These are phyloP conservation scores for Somateria mollissima DNA, from an alignment of 2,797 vertebrate species.

Conservation along the genomic window DNA sequence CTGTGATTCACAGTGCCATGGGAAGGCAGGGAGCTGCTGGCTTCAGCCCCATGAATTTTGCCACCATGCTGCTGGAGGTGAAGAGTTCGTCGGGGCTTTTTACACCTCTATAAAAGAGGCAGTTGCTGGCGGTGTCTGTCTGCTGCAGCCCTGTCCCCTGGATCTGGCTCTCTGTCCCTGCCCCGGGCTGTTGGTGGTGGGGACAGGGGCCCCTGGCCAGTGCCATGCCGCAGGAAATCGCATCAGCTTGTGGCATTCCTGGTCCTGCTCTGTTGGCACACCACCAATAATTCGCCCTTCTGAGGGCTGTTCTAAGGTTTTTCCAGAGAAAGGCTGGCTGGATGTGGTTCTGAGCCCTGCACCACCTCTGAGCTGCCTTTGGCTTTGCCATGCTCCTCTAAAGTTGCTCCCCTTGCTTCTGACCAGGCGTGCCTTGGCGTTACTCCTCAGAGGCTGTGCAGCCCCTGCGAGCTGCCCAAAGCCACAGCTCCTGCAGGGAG, in stretches of 20 bases:
- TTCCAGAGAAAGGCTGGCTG: not conserved
- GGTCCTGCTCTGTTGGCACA: not conserved
- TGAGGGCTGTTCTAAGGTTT: not conserved
- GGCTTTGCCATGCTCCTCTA: not conserved
- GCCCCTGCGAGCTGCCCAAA: not conserved
- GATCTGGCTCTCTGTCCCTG: not conserved
- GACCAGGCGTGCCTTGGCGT: not conserved
- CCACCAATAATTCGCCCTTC: not conserved
- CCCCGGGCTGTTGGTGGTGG: not conserved
- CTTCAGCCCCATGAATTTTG: constrained; percentile 24
- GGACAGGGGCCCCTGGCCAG: not conserved
- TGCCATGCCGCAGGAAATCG: not conserved
- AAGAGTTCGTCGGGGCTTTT: not conserved
- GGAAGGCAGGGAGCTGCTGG: not conserved
- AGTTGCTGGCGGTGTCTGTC: not conserved
- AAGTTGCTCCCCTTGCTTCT: not conserved
- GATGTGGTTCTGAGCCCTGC: not conserved
- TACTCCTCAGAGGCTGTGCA: not conserved
- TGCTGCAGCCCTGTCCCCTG: not conserved
- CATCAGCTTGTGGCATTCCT: rapidly evolving
- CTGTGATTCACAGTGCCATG: not conserved
- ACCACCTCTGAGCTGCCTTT: not conserved
- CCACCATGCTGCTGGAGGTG: not conserved
- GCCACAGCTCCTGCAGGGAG: not conserved
- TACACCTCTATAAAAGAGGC: not conserved